Evolutionary conservation across 1,140 invertebrate genomes (phyloP).

Genomic region (Nasonia longicornis): DNA sequence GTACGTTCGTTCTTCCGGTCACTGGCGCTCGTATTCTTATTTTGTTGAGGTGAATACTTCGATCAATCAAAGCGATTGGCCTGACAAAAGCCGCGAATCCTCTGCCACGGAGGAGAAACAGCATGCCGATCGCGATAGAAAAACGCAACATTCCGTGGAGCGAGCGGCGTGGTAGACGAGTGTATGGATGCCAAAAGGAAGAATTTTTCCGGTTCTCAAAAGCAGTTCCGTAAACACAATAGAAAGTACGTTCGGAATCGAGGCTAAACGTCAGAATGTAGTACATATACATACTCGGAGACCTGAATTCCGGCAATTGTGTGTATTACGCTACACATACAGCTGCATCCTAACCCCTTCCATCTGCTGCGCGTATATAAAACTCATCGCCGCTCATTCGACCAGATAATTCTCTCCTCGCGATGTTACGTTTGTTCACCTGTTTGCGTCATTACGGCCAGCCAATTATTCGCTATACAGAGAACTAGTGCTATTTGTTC

Average conservation of each 20-base stretch:
- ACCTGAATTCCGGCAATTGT: constrained; percentile 59
- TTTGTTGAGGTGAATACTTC: neutral
- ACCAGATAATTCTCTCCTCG: constrained; percentile 43
- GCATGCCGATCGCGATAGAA: neutral
- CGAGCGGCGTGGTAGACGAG: neutral
- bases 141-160: neutral
- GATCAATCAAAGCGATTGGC: neutral
- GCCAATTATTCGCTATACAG: no score
- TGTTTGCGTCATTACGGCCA: no score
- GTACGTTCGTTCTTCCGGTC: no score
- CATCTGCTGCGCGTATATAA: constrained; percentile 47
- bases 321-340: constrained; percentile 35
- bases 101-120: neutral
- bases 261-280: constrained; percentile 56
- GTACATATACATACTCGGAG: constrained; percentile 46
- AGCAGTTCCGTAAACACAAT: constrained; percentile 59
- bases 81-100: neutral
- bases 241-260: constrained; percentile 61
- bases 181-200: constrained; percentile 6
- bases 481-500: no score
- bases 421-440: neutral
- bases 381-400: constrained; percentile 51
- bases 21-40: no score
- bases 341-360: constrained; percentile 40
- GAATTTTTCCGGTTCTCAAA: constrained; percentile 36